Evolutionary conservation across 2,888 invertebrate genomes (phyloP).

Genomic region (Tetragonisca angustula): DNA sequence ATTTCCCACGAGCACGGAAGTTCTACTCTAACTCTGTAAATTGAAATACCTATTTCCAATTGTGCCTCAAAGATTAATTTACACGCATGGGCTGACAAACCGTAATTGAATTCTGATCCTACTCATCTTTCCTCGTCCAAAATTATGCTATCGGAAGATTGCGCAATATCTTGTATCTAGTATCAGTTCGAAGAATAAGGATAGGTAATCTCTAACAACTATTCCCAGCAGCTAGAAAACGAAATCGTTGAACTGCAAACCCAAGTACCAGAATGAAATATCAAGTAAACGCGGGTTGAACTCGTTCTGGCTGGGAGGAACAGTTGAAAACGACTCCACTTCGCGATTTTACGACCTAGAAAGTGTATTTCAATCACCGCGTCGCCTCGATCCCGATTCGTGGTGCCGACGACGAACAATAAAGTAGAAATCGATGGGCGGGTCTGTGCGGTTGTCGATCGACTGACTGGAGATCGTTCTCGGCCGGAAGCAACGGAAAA

Average conservation of each 20-base stretch:
- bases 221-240: neutral
- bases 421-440: slow-evolving; percentile 65
- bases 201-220: neutral
- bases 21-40: neutral
- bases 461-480: slow-evolving; percentile 23
- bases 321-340: slow-evolving; percentile 6
- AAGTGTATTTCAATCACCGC: slow-evolving; percentile 78
- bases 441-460: slow-evolving; percentile 38
- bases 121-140: neutral
- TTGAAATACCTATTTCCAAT: neutral
- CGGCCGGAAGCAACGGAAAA: slow-evolving; percentile 35
- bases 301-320: slow-evolving; percentile 74
- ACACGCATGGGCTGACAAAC: slow-evolving; percentile 11
- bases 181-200: neutral
- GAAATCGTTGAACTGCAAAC: too few relatives aligned
- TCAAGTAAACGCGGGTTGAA: slow-evolving; percentile 38
- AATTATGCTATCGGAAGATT: neutral
- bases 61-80: slow-evolving; percentile 5
- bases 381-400: slow-evolving; percentile 30
- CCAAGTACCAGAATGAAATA: neutral
- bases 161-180: neutral
- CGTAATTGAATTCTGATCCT: neutral
- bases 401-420: slow-evolving; percentile 37
- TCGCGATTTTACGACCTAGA: slow-evolving; percentile 79
- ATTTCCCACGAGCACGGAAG: neutral